These are phyloP conservation scores for Triplophysa dalaica DNA, from an alignment of 2,113 vertebrate genomes.

Conservation along the genomic window DNA sequence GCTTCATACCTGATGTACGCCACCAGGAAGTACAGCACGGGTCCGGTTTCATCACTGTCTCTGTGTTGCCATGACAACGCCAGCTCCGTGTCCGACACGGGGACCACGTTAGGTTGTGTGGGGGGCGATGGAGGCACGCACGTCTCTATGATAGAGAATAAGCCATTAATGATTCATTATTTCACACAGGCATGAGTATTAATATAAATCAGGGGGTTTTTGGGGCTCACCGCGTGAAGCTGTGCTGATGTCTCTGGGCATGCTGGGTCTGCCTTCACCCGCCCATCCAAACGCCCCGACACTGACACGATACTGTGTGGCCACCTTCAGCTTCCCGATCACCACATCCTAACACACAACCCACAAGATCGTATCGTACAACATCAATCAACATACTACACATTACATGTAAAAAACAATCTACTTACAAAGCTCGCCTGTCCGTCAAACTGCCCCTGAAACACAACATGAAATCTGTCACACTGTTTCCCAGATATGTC, in stretches of 20 bases:
- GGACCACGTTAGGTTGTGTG: slow-evolving; percentile 76
- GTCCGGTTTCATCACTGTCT: slow-evolving; percentile 78
- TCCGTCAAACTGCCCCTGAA: slow-evolving; percentile 79
- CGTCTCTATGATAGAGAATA: slow-evolving; percentile 70
- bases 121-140: slow-evolving; percentile 86
- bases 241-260: slow-evolving; percentile 82
- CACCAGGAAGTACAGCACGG: slow-evolving; percentile 84
- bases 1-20: slow-evolving; percentile 87
- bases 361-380: not conserved
- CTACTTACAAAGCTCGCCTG: slow-evolving; percentile 87
- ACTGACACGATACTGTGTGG: slow-evolving; percentile 81
- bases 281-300: slow-evolving; percentile 84
- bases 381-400: not conserved
- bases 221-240: slow-evolving; percentile 80
- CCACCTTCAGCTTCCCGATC: slow-evolving; percentile 81
- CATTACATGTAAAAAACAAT: not conserved
- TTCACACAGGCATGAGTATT: not conserved
- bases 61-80: slow-evolving; percentile 90
- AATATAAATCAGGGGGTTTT: not conserved
- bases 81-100: slow-evolving; percentile 91
- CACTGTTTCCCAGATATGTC: not conserved
- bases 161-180: not conserved
- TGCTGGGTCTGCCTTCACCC: slow-evolving; percentile 85
- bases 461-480: slow-evolving; percentile 35
- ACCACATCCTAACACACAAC: slow-evolving; percentile 79